Evolutionary conservation across 2,113 vertebrate genomes (phyloP).

Genomic region (Heteronetta atricapilla): DNA sequence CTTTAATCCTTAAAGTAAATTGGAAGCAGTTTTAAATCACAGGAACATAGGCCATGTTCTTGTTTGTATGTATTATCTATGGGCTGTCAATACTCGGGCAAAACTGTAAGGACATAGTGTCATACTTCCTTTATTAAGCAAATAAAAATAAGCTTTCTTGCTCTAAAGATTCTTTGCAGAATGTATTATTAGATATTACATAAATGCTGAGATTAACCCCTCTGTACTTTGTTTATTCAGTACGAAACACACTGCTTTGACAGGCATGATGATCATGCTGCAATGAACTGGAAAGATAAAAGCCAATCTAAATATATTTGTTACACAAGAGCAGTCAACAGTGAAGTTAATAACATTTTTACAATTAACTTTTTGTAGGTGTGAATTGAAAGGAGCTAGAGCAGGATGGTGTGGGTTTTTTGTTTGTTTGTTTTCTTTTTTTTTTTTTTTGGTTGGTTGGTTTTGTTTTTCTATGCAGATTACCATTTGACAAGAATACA

Average conservation of each 20-base stretch:
- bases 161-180: neutral
- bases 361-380: neutral
- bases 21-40: neutral
- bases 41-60: neutral
- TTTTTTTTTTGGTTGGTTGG: neutral
- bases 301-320: neutral
- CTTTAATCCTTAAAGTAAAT: slow-evolving; percentile 5
- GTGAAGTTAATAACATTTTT: neutral
- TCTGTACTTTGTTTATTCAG: neutral
- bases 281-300: neutral
- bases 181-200: neutral
- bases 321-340: neutral
- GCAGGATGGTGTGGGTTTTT: neutral
- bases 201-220: slow-evolving; percentile 12
- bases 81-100: neutral
- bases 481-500: neutral
- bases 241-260: neutral
- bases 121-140: neutral
- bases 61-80: neutral
- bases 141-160: neutral
- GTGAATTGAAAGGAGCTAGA: neutral
- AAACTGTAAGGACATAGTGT: neutral
- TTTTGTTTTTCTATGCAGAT: neutral
- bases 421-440: neutral
- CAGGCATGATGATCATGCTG: neutral